Conservation (phyloP, 2,113 vertebrate species). For the Terrapene triunguis region DNA sequence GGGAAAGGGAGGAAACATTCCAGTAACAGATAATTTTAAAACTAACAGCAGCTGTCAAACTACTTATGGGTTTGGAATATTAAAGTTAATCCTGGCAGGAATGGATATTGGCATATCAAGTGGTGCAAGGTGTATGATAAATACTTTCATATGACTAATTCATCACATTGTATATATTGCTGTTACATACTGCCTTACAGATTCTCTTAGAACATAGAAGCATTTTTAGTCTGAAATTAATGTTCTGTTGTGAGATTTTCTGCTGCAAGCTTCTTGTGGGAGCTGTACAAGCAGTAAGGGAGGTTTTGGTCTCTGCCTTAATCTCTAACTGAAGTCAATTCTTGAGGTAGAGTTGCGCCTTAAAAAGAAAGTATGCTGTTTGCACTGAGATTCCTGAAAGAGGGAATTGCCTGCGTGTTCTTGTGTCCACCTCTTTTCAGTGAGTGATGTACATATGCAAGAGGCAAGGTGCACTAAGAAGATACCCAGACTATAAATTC, state of each 20-base stretch:
- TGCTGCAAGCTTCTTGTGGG: neutral
- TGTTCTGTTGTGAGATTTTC: slow-evolving; percentile 28
- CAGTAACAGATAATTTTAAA: slow-evolving; percentile 43
- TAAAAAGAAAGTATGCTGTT: neutral
- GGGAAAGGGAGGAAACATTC: slow-evolving; percentile 19
- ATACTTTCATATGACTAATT: slow-evolving; percentile 67
- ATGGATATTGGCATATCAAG: slow-evolving; percentile 36
- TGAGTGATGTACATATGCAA: accelerated
- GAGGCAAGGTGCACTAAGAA: neutral
- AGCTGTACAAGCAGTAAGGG: neutral
- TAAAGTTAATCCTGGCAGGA: slow-evolving; percentile 39
- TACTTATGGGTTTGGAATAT: slow-evolving; percentile 37
- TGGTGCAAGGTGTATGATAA: slow-evolving; percentile 51
- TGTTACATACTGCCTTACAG: slow-evolving; percentile 39
- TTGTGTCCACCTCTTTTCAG: neutral
- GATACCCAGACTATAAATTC: neutral
- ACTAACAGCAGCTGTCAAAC: slow-evolving; percentile 29
- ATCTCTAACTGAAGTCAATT: neutral
- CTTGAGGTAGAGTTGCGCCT: neutral
- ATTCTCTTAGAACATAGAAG: slow-evolving; percentile 12
- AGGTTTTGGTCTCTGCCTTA: neutral
- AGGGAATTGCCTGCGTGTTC: accelerated
- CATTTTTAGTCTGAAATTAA: slow-evolving; percentile 46
- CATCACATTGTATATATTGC: slow-evolving; percentile 48
- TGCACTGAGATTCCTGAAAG: neutral